Percentiles rank a stretch among this genome's conserved stretches.
These are phyloP conservation scores for Callipepla californica DNA, from an alignment of 2,113 vertebrate species.

Conservation along the genomic window DNA sequence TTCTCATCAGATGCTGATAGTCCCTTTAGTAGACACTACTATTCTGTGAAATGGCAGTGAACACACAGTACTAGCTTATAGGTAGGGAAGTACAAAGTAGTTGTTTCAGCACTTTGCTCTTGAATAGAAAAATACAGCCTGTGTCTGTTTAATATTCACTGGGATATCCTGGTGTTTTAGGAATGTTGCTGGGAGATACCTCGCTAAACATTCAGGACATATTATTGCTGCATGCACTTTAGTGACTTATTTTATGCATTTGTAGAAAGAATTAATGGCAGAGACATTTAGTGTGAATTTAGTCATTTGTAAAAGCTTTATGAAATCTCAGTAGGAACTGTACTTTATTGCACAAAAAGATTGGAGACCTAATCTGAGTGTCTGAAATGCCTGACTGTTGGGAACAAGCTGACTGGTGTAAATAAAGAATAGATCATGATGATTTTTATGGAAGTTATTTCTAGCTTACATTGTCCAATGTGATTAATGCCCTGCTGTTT, in stretches of 20 bases:
- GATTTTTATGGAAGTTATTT: neutral
- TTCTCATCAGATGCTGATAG: conserved; percentile 70
- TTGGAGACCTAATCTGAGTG: neutral
- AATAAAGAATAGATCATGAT: neutral
- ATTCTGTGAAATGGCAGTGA: conserved; percentile 42
- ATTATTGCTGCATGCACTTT: neutral
- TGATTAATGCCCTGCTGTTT: neutral
- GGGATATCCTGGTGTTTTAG: neutral
- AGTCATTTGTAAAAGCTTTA: neutral
- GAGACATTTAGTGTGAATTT: neutral
- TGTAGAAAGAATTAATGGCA: neutral
- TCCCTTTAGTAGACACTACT: conserved; percentile 57
- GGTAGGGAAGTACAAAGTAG: conserved; percentile 45
- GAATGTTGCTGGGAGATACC: neutral
- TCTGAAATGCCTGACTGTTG: neutral
- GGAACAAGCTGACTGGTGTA: neutral
- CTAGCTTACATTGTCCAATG: neutral
- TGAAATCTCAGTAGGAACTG: neutral
- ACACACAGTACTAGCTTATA: conserved; percentile 5
- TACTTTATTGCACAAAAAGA: neutral
- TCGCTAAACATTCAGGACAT: neutral
- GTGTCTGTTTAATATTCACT: neutral
- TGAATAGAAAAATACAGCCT: neutral
- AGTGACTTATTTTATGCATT: neutral
- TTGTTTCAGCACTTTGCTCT: conserved; percentile 60